phyloP scores from a whole-genome alignment of 92 coral and sea anemone genomes.

The Parazoanthus atlanticus region DNA sequence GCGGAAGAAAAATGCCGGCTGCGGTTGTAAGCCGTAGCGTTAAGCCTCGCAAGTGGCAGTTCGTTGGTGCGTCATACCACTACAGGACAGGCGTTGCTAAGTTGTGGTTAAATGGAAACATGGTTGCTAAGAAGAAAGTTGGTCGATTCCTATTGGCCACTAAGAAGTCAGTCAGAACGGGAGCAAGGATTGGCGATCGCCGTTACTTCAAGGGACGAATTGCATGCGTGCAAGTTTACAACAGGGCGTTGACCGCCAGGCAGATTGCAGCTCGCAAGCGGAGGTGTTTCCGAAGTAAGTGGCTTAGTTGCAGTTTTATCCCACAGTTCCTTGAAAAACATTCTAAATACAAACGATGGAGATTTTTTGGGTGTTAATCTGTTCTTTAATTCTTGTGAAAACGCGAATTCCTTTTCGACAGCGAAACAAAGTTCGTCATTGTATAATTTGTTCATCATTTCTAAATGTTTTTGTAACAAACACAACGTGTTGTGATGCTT shows the following conservation, averaged over 20 bases:
- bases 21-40: background rate
- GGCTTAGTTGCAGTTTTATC: background rate
- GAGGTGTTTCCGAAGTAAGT: slow-evolving; percentile 40
- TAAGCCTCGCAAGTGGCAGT: slow-evolving; percentile 35
- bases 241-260: slow-evolving; percentile 36
- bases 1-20: background rate
- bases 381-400: no score
- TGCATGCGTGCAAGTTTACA: slow-evolving; percentile 52
- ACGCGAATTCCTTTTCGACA: no score
- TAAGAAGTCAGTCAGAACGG: slow-evolving; percentile 43
- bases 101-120: slow-evolving; percentile 13
- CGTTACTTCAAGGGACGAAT: slow-evolving; percentile 64
- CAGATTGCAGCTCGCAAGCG: slow-evolving; percentile 37
- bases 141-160: slow-evolving; percentile 59
- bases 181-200: slow-evolving; percentile 47
- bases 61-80: slow-evolving; percentile 26
- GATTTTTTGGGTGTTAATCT: background rate
- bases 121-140: background rate
- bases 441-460: no score
- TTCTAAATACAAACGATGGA: background rate
- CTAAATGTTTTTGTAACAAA: no score
- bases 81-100: slow-evolving; percentile 3
- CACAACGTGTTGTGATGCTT: no score
- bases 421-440: background rate
- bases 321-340: background rate